Conservation (phyloP, 2,888 invertebrate species). For the Aricia artaxerxes region DNA sequence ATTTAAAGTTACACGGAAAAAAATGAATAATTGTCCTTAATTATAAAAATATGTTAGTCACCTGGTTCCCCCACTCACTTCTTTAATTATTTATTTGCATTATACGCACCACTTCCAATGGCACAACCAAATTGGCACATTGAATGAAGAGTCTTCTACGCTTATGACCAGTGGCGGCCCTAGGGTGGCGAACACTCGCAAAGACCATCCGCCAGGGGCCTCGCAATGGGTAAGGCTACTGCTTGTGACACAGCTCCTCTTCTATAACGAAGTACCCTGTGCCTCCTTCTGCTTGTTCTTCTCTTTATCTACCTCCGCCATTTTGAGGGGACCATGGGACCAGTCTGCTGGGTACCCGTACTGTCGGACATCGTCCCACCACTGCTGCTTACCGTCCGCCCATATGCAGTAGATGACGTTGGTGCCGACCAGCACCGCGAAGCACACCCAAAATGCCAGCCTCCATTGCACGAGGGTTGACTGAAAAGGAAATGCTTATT, state of each 20-base stretch:
- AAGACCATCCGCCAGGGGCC: no score
- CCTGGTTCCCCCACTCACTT: no score
- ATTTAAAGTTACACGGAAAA: no score
- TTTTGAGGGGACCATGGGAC: slow-evolving; percentile 66
- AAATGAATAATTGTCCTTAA: no score
- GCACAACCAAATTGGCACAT: not conserved
- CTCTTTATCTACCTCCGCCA: slow-evolving; percentile 60
- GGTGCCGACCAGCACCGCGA: slow-evolving; percentile 82
- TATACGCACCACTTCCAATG: not conserved
- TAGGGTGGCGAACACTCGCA: no score
- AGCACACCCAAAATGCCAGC: slow-evolving; percentile 87
- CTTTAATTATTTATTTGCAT: no score
- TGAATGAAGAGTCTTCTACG: not conserved
- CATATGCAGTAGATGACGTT: slow-evolving; percentile 83
- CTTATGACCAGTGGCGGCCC: no score
- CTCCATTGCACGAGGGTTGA: slow-evolving; percentile 84
- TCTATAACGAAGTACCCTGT: slow-evolving; percentile 44
- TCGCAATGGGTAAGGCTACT: no score
- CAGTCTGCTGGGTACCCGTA: slow-evolving; percentile 69
- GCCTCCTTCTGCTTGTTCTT: slow-evolving; percentile 64
- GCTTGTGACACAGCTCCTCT: not conserved
- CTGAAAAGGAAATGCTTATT: slow-evolving; percentile 58
- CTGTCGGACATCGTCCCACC: slow-evolving; percentile 85
- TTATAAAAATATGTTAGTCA: no score
- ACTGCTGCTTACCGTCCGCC: slow-evolving; percentile 86